Base-by-base conservation (phyloP, 1,140 invertebrate genomes). In the Wiebesia pumilae region DNA sequence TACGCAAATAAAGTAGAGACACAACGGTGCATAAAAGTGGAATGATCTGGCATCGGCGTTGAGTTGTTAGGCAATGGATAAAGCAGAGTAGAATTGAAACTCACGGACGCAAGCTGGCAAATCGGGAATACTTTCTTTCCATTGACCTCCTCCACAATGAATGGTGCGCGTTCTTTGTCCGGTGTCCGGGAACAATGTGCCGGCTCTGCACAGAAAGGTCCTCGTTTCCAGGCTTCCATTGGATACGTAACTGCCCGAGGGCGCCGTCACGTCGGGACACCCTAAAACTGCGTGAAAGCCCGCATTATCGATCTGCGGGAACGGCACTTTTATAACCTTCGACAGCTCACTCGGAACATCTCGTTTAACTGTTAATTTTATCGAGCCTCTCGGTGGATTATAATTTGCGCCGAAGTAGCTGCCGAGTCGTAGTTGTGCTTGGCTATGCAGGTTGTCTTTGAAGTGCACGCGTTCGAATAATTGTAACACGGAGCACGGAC, bases 141-240 rank as follows among this genome's bases (percentile, higher is more conserved):
- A 94, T 78, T 89, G 88, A 43, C 93, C 93, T 47, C 90, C 87
- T 43, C 88, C 89, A 77, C 93, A 94, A 73, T 90, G 89, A 38
- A 94, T 88, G 43, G 90, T 92, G 62, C 91, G 91, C 21, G 89
- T 90, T 67, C 88, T 90, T 77, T 90, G 88, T 47, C 88, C 90
- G 10, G 90, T 93, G 85, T 94, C 93, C 10, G 92, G 89, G 69
- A 93, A 94, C 85, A 93, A 88, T 19, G 89, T 90, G 16, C 92
- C 93, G 30, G 82, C 75, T 58, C 89, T 89, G 86, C 93, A 94
- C 24, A 90, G 83, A 84, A 93, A 93, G 40, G 92, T 93, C 79
- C 90, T 90, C 33, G 91, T 90, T n/a, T 92, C 91, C 51, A 90
- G 54, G 24, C 91, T 93, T 51, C 89, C 89, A 83, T 91, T 91